Base-by-base conservation (phyloP, 2,113 vertebrate genomes). In the Melospiza georgiana region DNA sequence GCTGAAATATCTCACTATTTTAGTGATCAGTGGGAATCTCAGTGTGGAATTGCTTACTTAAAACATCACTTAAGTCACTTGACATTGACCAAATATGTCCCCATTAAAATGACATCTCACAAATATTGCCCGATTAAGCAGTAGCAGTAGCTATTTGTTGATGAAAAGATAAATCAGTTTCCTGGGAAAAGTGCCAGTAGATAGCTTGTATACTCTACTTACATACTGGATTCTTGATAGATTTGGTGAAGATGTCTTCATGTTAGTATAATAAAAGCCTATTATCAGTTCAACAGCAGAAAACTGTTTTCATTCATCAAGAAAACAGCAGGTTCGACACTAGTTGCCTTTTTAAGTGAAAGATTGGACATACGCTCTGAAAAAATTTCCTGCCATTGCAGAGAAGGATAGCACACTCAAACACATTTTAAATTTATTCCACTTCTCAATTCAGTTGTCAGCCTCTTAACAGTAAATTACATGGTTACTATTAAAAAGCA, bases 101-200 rank as follows among this genome's bases (percentile, higher is more conserved):
- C 95, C 87, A 90, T 96, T 96, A 95, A 94, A 97, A 94, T 75
- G 94, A 87, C 93, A 96, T 96, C 95, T 95, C 93, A 87, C 94
- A 95, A 96, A 95, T 93, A 95, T 77, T 91, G 76, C 86, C 77
- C 27, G 55, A 94, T 97, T 96, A 97, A 96, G 84, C 87, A 94
- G 90, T 51, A 93, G 75, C 58, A 95, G 79, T 94, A 95, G 93
- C 75, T 96, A 93, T 97, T 96, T 94, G 95, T 97, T 96, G 92
- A 93, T 89, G 93, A 92, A 94, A 95, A 93, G 93, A 97, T 96
- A 97, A 96, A 97, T 97, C 95, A 96, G 92, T 93, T 97, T 96
- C 93, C 96, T 95, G 96, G 97, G 96, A 97, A 97, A 96, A 95
- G 44, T 97, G 94, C 96, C 97, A 97, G 96, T 96, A 95, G 91